phyloP scores from a whole-genome alignment of 2,113 vertebrate species.

The Microcebus tavaratra region DNA sequence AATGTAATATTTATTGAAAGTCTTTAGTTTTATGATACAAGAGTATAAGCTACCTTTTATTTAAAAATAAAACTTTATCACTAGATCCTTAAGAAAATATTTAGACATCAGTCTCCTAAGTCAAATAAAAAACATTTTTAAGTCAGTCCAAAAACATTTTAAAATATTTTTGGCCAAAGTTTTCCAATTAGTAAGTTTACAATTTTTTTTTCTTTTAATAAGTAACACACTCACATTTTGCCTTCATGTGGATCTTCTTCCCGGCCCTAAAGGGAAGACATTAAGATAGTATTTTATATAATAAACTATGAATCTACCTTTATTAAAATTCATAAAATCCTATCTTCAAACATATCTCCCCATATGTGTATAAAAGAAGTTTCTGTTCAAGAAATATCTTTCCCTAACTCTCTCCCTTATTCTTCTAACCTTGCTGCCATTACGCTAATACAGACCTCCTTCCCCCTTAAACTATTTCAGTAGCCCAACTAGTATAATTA shows the following conservation, averaged over 20 bases:
- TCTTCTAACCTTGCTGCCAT: neutral
- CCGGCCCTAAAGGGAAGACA: constrained; percentile 88
- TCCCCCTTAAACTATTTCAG: neutral
- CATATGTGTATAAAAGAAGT: neutral
- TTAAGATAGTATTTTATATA: constrained; percentile 64
- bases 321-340: constrained; percentile 9
- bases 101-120: neutral
- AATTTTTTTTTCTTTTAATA: constrained; percentile 29
- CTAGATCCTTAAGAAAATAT: neutral
- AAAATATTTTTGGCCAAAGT: neutral
- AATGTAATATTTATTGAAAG: constrained; percentile 17
- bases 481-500: neutral
- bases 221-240: constrained; percentile 93
- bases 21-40: neutral
- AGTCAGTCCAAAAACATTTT: neutral
- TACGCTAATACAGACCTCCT: neutral
- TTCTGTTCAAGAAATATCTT: neutral
- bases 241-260: constrained; percentile 99
- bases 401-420: neutral
- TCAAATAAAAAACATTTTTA: neutral
- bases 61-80: constrained; percentile 41
- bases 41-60: neutral
- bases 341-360: constrained; percentile 32
- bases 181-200: constrained; percentile 33
- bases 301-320: constrained; percentile 36